A percentile compares a stretch with the other conserved stretches of the same genome.
phyloP scores from a whole-genome alignment of 2,113 vertebrate species.

The Embiotoca jacksoni region DNA sequence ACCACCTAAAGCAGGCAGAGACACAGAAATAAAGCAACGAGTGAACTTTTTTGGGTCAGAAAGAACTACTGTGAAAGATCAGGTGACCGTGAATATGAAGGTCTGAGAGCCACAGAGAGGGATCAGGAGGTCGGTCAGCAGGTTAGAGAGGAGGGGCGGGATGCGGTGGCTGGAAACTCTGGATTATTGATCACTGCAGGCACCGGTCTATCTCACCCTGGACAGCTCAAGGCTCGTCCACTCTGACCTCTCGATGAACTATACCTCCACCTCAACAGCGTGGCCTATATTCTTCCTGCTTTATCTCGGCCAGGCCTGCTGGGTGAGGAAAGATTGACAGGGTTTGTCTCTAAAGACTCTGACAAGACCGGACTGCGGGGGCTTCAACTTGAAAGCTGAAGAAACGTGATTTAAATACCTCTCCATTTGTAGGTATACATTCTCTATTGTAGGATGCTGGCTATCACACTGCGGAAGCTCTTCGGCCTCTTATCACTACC shows the following conservation, averaged over 20 bases:
- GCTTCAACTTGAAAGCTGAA: slow-evolving; percentile 49
- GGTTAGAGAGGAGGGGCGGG: slow-evolving; percentile 22
- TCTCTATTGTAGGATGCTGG: slow-evolving; percentile 25
- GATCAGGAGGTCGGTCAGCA: slow-evolving; percentile 30
- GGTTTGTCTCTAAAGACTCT: slow-evolving; percentile 30
- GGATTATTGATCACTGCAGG: slow-evolving; percentile 50
- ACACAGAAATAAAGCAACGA: not conserved
- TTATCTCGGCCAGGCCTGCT: slow-evolving; percentile 64
- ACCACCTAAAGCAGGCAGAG: not conserved
- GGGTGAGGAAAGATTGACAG: slow-evolving; percentile 53
- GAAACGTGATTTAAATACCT: slow-evolving; percentile 40
- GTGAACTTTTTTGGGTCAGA: slow-evolving; percentile 21
- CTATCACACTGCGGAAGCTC: slow-evolving; percentile 7
- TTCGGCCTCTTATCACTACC: slow-evolving; percentile 68
- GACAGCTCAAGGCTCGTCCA: slow-evolving; percentile 64
- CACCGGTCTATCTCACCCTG: slow-evolving; percentile 45
- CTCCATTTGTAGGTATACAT: slow-evolving; percentile 4
- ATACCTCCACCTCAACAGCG: slow-evolving; percentile 39
- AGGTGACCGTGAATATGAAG: slow-evolving; percentile 28
- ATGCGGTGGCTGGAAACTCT: not conserved
- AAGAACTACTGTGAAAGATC: slow-evolving; percentile 33
- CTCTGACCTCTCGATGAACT: slow-evolving; percentile 69
- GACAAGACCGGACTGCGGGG: slow-evolving; percentile 40
- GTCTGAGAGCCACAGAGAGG: slow-evolving; percentile 6
- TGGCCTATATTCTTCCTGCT: slow-evolving; percentile 34